These are phyloP conservation scores for Ligdia adustata DNA, from an alignment of 2,888 invertebrate genomes.

Conservation along the genomic window DNA sequence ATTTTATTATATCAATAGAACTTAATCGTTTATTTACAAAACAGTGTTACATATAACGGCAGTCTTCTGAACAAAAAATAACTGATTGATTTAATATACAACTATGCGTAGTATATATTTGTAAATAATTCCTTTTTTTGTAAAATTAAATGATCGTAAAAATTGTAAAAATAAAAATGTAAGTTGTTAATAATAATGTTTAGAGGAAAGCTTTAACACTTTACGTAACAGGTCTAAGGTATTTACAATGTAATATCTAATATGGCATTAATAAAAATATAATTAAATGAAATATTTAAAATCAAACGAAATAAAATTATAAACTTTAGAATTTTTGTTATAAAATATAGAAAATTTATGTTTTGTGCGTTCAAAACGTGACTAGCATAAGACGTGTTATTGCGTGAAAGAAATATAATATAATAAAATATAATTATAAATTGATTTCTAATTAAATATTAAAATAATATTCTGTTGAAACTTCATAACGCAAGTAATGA, in stretches of 20 bases:
- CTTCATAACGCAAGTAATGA: conserved; percentile 64
- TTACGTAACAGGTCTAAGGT: conserved; percentile 65
- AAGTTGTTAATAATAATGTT: conserved; percentile 63
- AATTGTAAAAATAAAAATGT: conserved; percentile 59
- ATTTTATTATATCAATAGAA: conserved; percentile 47
- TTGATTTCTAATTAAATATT: conserved; percentile 48
- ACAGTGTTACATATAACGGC: conserved; percentile 70
- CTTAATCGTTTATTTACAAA: conserved; percentile 55
- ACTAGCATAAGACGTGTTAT: conserved; percentile 83
- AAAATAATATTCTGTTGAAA: conserved; percentile 58
- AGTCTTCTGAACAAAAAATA: conserved; percentile 75
- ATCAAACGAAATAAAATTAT: conserved; percentile 45
- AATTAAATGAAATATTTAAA: conserved; percentile 27
- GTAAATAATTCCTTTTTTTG: conserved; percentile 43
- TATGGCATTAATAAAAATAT: conserved; percentile 74
- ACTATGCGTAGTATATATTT: conserved; percentile 54
- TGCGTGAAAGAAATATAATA: conserved; percentile 66
- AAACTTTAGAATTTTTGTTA: conserved; percentile 48
- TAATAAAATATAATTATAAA: conserved; percentile 41
- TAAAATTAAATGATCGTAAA: conserved; percentile 33
- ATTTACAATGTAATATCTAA: conserved; percentile 77
- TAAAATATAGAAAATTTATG: conserved; percentile 56
- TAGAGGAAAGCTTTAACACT: conserved; percentile 68
- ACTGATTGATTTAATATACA: conserved; percentile 64
- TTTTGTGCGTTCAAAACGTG: conserved; percentile 79